These are phyloP conservation scores for Cephus nigrinus DNA, from an alignment of 2,888 invertebrate species.

Conservation along the genomic window DNA sequence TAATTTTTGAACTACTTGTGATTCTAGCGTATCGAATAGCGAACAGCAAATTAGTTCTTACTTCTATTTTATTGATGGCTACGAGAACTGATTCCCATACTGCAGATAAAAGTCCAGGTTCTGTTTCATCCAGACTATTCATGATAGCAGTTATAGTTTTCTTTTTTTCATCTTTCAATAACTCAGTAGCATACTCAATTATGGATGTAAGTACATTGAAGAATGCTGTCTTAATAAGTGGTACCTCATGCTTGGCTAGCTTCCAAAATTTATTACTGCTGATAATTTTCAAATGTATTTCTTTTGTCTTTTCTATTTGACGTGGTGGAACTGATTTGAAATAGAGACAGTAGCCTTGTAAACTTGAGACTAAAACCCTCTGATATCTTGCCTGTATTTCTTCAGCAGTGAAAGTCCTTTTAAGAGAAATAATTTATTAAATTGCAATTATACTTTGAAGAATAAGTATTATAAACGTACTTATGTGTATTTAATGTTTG, in stretches of 20 bases:
- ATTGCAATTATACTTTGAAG: conserved; percentile 78
- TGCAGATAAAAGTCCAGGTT: conserved; percentile 74
- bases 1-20: neutral
- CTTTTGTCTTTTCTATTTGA: conserved; percentile 69
- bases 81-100: conserved; percentile 82
- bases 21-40: conserved; percentile 5
- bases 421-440: conserved; percentile 71
- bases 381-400: conserved; percentile 79
- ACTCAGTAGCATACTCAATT: conserved; percentile 70
- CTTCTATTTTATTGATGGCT: conserved; percentile 71
- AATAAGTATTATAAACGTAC: conserved; percentile 68
- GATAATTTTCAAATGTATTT: conserved; percentile 70
- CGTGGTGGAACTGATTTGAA: conserved; percentile 69
- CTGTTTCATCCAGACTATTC: conserved; percentile 76
- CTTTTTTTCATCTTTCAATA: conserved; percentile 70
- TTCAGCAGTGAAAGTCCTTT: conserved; percentile 70
- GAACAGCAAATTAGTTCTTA: conserved; percentile 45
- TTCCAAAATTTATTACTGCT: conserved; percentile 79
- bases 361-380: conserved; percentile 73
- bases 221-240: conserved; percentile 73
- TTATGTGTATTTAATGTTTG: conserved; percentile 70
- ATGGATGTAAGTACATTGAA: conserved; percentile 74
- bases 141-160: conserved; percentile 73
- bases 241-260: conserved; percentile 70
- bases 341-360: conserved; percentile 75